Percentiles rank a stretch among this genome's conserved stretches.
Evolutionary conservation across 2,888 invertebrate genomes (phyloP).

Genomic region (Antitype chi): DNA sequence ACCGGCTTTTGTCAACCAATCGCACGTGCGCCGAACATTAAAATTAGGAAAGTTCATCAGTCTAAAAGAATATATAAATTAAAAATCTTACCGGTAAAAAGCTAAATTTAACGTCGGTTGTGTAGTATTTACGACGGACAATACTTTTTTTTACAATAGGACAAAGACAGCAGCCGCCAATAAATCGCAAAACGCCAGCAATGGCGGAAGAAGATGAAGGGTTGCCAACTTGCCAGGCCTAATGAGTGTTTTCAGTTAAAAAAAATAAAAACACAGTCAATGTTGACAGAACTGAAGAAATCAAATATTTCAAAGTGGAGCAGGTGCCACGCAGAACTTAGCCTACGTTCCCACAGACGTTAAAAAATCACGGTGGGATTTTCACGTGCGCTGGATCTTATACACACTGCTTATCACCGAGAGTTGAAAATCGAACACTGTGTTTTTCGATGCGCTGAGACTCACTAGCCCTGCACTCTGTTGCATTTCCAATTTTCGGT

Average conservation of each 20-base stretch:
- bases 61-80: background rate
- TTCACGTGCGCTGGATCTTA: too few relatives aligned
- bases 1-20: constrained; percentile 71
- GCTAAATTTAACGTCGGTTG: constrained; percentile 15
- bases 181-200: constrained; percentile 45
- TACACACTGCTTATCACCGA: too few relatives aligned
- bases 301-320: background rate
- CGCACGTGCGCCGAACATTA: constrained; percentile 63
- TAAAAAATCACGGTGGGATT: too few relatives aligned
- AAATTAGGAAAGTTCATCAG: background rate
- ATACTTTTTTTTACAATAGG: constrained; percentile 32
- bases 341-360: too few relatives aligned
- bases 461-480: too few relatives aligned
- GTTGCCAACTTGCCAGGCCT: constrained; percentile 15
- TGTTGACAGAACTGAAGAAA: background rate
- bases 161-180: constrained; percentile 64
- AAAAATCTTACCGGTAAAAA: constrained; percentile 51
- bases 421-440: too few relatives aligned
- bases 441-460: too few relatives aligned
- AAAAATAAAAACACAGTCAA: constrained; percentile 11
- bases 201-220: constrained; percentile 54
- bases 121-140: constrained; percentile 30
- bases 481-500: too few relatives aligned
- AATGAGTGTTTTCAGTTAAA: constrained; percentile 11
- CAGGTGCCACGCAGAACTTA: too few relatives aligned